A percentile compares a stretch with the other conserved stretches of the same genome.
Evolutionary conservation across 2,797 vertebrate species (phyloP).

Genomic region (Chloroceryle inda): DNA sequence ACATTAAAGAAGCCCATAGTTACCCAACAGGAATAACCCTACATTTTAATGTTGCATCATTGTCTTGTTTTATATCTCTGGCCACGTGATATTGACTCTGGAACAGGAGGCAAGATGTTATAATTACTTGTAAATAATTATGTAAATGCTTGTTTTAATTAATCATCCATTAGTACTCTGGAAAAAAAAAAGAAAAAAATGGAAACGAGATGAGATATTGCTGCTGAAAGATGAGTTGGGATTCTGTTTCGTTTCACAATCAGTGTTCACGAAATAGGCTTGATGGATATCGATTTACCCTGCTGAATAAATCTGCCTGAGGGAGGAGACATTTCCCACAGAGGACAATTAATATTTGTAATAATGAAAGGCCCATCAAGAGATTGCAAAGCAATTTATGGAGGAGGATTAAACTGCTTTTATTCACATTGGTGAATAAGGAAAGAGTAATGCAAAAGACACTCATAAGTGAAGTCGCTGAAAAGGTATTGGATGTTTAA

Average conservation of each 20-base stretch:
- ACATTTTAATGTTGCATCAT: neutral
- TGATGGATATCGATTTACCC: neutral
- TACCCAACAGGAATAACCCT: neutral
- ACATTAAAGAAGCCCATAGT: neutral
- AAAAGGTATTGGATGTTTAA: neutral
- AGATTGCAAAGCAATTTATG: neutral
- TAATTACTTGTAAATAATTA: conserved; percentile 46
- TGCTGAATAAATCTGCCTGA: neutral
- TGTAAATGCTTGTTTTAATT: conserved; percentile 24
- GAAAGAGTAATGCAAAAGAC: neutral
- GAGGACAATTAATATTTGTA: neutral
- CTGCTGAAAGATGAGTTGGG: neutral
- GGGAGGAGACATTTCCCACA: neutral
- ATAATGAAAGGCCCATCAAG: neutral
- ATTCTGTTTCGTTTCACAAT: neutral
- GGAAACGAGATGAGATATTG: neutral
- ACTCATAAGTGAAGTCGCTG: neutral
- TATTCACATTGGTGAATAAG: neutral
- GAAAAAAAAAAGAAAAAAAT: neutral
- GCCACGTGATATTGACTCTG: neutral
- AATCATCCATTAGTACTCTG: neutral
- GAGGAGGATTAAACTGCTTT: neutral
- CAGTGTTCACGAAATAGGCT: neutral
- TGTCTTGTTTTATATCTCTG: neutral
- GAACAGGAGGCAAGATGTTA: neutral